Evolutionary conservation across 23 tunicate species (phyloP).

Genomic region (Ascidia mentula): DNA sequence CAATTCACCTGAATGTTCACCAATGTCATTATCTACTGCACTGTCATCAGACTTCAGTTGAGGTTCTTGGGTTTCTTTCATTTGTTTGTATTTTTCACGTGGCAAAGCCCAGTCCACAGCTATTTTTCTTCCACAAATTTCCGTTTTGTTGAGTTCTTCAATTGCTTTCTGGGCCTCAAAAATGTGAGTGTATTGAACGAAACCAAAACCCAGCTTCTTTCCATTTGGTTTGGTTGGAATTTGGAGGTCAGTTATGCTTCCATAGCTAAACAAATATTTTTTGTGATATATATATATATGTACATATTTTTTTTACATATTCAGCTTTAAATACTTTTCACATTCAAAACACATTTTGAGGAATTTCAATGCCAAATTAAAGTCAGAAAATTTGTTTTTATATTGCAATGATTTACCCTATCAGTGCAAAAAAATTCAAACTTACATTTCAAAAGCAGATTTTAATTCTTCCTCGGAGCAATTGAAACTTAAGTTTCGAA

Average conservation of each 20-base stretch:
- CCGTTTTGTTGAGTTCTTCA: conserved; percentile 72
- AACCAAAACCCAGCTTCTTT: conserved; percentile 74
- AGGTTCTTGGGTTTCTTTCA: neutral
- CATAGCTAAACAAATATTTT: conserved; percentile 38
- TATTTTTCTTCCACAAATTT: conserved; percentile 78
- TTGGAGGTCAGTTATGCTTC: conserved; percentile 71
- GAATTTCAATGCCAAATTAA: neutral
- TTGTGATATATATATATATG: neutral
- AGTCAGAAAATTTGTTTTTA: too few relatives aligned
- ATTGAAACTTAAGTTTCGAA: conserved; percentile 76
- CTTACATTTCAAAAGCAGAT: conserved; percentile 64
- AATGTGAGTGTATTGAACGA: conserved; percentile 88
- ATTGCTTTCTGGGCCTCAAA: conserved; percentile 80
- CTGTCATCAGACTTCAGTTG: conserved; percentile 5
- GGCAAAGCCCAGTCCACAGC: conserved; percentile 94
- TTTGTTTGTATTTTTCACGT: conserved; percentile 56
- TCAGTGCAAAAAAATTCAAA: too few relatives aligned
- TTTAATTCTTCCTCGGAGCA: conserved; percentile 71
- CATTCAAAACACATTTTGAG: neutral
- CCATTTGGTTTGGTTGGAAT: conserved; percentile 81
- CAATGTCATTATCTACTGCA: neutral
- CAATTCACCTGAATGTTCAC: too few relatives aligned
- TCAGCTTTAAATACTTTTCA: neutral
- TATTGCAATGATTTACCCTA: too few relatives aligned
- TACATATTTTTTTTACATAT: too few relatives aligned